Evolutionary conservation across 2,797 vertebrate species (phyloP), one percentile per base, ranked within the genome.

Genomic region (Pseudochaenichthys georgianus): DNA sequence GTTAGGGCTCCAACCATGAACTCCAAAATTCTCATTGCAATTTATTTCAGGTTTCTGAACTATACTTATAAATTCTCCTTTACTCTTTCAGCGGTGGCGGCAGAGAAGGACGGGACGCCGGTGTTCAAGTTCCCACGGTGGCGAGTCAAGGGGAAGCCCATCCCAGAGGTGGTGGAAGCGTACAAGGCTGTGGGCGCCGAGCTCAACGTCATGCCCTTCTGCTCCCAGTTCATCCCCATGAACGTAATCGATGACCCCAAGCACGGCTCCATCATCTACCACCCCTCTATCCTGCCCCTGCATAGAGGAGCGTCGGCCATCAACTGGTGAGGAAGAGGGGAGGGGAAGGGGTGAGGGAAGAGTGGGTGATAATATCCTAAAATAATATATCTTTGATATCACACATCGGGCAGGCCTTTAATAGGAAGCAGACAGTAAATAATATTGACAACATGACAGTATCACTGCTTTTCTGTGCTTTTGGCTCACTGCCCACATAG

Each of bases 151-250:
- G 96, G 96, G 57, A 90, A 94, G 75, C 95, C 93, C 47, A 92
- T 97, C 54, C 91, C 95, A 0, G 95, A 96, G 1, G 96, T 96
- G 76, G 91, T 97, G 68, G 88, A 92, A n/a, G 93, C 90, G 3
- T 97, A 97, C 85, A 93, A 89, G 73, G 93, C 94, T 0, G 80
- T 96, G 73, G 94, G 93, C 3, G 96, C 96, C 0, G 95, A 97
- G 85, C 95, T 97, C 78, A 97, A 97, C 3, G 96, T 97, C 61
- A 92, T 97, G 82, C 96, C 96, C n/a, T 97, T 97, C 94, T 97
- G 96, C 90, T 97, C 96, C 78, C 96, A 97, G 90, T 97, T 97
- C 86, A 97, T 97, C 75, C 96, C 96, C 59, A 96, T 96, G 96
- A 96, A 96, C 64, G 64, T 97, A 62, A 97, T 97, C 45, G 92